phyloP scores from a whole-genome alignment of 92 coral and sea anemone genomes.

The Heliopora coerulea region DNA sequence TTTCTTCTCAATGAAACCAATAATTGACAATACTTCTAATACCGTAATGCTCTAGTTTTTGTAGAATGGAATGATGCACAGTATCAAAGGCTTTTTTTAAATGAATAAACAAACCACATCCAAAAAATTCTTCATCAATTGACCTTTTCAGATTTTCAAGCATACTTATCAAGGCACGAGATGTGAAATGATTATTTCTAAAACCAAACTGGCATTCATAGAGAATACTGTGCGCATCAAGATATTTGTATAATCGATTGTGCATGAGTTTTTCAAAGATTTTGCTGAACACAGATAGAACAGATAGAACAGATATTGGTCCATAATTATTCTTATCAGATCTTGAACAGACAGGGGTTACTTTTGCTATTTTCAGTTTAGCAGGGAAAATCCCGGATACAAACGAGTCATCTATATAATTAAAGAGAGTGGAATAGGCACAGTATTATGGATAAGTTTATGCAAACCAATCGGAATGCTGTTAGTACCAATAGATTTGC shows the following conservation, averaged over 20 bases:
- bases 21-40: too few species aligned
- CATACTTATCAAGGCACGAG: slow-evolving; percentile 24
- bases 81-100: slow-evolving; percentile 45
- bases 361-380: slow-evolving; percentile 39
- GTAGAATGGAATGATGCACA: slow-evolving; percentile 42
- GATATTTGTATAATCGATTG: slow-evolving; percentile 14
- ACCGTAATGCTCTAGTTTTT: not conserved
- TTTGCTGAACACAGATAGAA: slow-evolving; percentile 25
- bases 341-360: slow-evolving; percentile 20
- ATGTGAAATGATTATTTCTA: slow-evolving; percentile 1
- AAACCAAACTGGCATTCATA: slow-evolving; percentile 8
- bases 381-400: slow-evolving; percentile 36
- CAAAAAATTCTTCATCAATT: slow-evolving; percentile 27
- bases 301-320: slow-evolving; percentile 42
- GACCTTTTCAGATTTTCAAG: slow-evolving; percentile 25
- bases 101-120: slow-evolving; percentile 45
- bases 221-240: not conserved
- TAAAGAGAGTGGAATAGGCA: slow-evolving; percentile 28
- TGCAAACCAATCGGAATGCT: slow-evolving; percentile 35
- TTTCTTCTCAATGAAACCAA: too few species aligned
- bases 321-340: slow-evolving; percentile 25
- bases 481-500: slow-evolving; percentile 28
- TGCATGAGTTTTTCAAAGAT: slow-evolving; percentile 40
- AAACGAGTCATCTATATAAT: slow-evolving; percentile 42
- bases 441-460: slow-evolving; percentile 28